Evolutionary conservation across 2,113 vertebrate species (phyloP), one percentile per base, ranked within the genome.

Genomic region (Edolisoma coerulescens): DNA sequence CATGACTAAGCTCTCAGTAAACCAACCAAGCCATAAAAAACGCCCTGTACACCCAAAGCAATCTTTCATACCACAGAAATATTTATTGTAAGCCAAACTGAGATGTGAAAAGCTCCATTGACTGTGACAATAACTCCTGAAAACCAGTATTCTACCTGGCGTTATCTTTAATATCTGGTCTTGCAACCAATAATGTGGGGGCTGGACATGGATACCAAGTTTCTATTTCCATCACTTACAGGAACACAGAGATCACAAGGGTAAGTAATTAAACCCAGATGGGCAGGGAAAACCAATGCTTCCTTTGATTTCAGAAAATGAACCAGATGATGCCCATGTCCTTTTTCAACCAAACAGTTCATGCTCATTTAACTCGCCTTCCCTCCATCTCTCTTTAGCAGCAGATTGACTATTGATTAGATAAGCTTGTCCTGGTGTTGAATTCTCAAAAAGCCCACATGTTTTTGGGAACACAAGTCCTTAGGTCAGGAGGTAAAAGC

Each of bases 1-100:
- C 86, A 96, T 95, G 97, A 96, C 98, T 98, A 98, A 98, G 98
- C 37, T 82, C 90, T 97, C 92, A 68, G 59, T 28, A 83, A 93
- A 77, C 32, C 53, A 84, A 52, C 13, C 21, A 95, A 87, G 61
- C 21, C 53, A 68, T 49, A 42, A 89, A 91, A 90, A 88, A 49
- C 13, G 13, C 37, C 28, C 44, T 57, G 64, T 49, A 65, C 26
- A 11, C 27, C 49, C 67, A 71, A 60, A 91, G 18, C 32, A 67
- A 60, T 65, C 52, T 67, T 67, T 57, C 1, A 1, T 44, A 63
- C 28, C 33, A 13, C 44, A 89, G 76, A 84, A 84, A 74, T 59
- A 69, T 52, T 95, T 90, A 56, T 30, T 87, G 41, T 63, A 91
- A 95, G 18, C 35, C 26, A 17, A 85, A 85, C 27, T 52, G 68